phyloP scores from a whole-genome alignment of 2,888 invertebrate species.

The Leucophora obtusa region DNA sequence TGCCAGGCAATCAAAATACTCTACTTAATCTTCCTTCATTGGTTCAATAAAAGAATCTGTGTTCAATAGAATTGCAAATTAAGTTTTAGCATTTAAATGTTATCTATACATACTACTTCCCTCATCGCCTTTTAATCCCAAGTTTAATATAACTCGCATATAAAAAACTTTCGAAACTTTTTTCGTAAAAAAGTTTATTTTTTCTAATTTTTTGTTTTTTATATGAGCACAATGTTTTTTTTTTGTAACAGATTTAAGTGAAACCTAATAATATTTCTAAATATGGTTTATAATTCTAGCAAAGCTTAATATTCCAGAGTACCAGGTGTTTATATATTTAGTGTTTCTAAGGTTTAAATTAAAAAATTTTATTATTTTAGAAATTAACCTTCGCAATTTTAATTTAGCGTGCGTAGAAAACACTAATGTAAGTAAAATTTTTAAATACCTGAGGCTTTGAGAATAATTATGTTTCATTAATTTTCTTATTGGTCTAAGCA shows the following conservation, averaged over 20 bases:
- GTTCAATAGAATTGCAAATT: constrained; percentile 30
- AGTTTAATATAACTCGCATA: constrained; percentile 2
- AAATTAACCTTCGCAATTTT: constrained; percentile 21
- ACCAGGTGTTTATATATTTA: neutral
- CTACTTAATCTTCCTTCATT: constrained; percentile 77
- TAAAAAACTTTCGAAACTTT: constrained; percentile 37
- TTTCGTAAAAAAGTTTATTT: constrained; percentile 46
- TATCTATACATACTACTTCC: constrained; percentile 25
- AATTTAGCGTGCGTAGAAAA: constrained; percentile 7
- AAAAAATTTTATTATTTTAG: constrained; percentile 27
- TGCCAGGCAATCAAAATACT: constrained; percentile 84
- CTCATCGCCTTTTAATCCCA: neutral
- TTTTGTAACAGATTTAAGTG: constrained; percentile 45
- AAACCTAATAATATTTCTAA: constrained; percentile 30
- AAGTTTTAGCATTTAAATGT: constrained; percentile 64
- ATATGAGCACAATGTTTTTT: constrained; percentile 22
- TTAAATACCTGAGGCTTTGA: neutral
- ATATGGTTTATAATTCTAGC: constrained; percentile 27
- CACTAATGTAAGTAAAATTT: neutral
- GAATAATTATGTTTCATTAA: constrained; percentile 23
- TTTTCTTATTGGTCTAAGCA: constrained; percentile 42
- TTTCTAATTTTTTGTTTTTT: constrained; percentile 6
- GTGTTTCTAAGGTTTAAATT: constrained; percentile 9
- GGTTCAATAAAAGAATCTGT: constrained; percentile 70
- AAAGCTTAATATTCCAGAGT: neutral